These are phyloP conservation scores for Sturnira hondurensis DNA, from an alignment of 2,113 vertebrate genomes.

Conservation along the genomic window DNA sequence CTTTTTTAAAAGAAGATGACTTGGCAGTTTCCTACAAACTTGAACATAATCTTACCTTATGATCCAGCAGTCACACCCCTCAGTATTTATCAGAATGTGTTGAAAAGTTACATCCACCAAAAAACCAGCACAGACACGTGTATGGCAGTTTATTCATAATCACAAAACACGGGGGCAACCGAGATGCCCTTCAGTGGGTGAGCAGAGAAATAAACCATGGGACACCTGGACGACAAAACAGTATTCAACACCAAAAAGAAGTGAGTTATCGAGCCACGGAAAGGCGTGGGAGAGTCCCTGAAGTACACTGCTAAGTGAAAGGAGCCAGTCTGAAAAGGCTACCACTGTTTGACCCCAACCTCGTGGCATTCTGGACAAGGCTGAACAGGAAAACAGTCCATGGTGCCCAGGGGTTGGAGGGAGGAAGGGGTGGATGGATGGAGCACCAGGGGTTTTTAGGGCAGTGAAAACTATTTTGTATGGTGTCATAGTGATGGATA, in stretches of 20 bases:
- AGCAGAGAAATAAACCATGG: background rate
- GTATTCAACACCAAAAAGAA: background rate
- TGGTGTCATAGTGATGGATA: background rate
- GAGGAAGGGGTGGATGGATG: background rate
- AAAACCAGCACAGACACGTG: background rate
- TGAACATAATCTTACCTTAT: background rate
- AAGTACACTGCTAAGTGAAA: background rate
- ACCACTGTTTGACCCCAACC: background rate
- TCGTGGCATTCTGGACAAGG: background rate
- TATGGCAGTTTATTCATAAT: background rate
- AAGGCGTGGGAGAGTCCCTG: background rate
- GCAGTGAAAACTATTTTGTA: background rate
- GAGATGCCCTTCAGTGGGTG: background rate
- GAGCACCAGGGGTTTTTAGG: background rate
- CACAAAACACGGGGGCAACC: background rate
- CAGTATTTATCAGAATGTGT: background rate
- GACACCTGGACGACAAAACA: background rate
- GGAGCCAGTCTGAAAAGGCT: background rate
- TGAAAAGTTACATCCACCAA: background rate
- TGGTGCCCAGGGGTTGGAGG: background rate
- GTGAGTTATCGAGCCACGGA: background rate
- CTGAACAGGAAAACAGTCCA: background rate
- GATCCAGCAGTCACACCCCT: background rate
- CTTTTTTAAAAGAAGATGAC: background rate
- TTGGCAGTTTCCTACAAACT: background rate